These are phyloP conservation scores for Potamarius usumacintae DNA, from an alignment of 2,113 vertebrate species.

Conservation along the genomic window DNA sequence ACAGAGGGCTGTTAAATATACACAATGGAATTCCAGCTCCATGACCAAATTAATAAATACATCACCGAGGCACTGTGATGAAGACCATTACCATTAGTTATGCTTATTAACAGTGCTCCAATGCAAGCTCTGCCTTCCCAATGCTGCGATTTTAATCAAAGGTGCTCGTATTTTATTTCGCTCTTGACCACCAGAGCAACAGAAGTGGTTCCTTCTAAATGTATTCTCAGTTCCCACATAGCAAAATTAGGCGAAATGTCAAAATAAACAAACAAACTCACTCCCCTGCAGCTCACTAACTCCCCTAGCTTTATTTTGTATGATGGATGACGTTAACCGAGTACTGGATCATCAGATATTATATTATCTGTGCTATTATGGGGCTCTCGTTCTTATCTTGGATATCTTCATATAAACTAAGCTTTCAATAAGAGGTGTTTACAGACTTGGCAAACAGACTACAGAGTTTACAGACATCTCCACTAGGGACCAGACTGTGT, in stretches of 20 bases:
- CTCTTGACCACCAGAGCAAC: not conserved
- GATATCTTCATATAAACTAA: not conserved
- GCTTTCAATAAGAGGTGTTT: not conserved
- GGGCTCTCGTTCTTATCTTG: not conserved
- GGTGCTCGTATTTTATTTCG: not conserved
- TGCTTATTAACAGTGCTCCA: not conserved
- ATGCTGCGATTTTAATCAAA: not conserved
- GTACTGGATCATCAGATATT: not conserved
- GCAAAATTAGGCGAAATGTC: not conserved
- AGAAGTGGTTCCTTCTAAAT: not conserved
- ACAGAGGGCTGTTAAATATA: not conserved
- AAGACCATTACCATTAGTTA: not conserved
- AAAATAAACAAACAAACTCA: not conserved
- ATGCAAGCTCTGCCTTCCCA: not conserved
- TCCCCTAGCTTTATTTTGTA: not conserved
- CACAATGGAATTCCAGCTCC: conserved; percentile 12
- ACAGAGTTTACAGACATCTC: not conserved
- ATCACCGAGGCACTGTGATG: not conserved
- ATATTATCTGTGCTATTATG: not conserved
- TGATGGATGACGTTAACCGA: not conserved
- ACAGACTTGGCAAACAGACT: not conserved
- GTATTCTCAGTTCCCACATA: not conserved
- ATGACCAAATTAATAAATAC: conserved; percentile 23
- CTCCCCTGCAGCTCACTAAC: not conserved
- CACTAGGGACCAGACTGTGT: not conserved